These are phyloP conservation scores for Acanthosepion lycidas DNA, from an alignment of 2,888 invertebrate genomes.

Conservation along the genomic window DNA sequence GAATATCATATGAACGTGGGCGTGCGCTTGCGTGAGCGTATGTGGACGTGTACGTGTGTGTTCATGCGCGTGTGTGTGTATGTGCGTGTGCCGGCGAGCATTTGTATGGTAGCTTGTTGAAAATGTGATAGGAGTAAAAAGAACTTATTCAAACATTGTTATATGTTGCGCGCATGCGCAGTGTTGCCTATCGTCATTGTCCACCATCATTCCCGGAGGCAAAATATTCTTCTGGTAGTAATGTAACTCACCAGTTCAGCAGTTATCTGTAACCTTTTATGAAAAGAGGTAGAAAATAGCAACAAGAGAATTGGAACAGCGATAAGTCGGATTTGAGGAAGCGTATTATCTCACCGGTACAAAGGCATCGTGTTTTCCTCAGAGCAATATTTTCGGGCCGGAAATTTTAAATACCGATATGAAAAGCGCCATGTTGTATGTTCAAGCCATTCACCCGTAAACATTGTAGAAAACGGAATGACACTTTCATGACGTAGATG, in stretches of 20 bases:
- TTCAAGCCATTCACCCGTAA: neutral
- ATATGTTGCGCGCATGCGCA: neutral
- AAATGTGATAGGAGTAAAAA: neutral
- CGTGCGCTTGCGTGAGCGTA: too few species aligned
- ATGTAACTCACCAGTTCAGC: neutral
- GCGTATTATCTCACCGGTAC: neutral
- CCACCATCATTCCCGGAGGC: neutral
- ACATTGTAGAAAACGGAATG: neutral
- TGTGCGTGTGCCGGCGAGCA: neutral
- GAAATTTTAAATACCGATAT: neutral
- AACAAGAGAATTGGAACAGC: neutral
- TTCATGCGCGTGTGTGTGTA: too few species aligned
- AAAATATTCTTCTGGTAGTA: neutral
- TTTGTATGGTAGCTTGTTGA: neutral
- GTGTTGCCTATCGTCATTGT: neutral
- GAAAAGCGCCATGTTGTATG: neutral
- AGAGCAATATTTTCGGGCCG: neutral
- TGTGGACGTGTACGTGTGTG: too few species aligned
- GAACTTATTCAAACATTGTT: neutral
- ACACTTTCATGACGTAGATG: neutral
- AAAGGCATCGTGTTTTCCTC: conserved; percentile 1
- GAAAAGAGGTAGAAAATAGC: neutral
- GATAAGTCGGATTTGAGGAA: neutral
- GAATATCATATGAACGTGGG: too few species aligned
- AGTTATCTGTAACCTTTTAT: neutral